phyloP scores from a whole-genome alignment of 2,113 vertebrate genomes.

The Rhabdornis inornatus region DNA sequence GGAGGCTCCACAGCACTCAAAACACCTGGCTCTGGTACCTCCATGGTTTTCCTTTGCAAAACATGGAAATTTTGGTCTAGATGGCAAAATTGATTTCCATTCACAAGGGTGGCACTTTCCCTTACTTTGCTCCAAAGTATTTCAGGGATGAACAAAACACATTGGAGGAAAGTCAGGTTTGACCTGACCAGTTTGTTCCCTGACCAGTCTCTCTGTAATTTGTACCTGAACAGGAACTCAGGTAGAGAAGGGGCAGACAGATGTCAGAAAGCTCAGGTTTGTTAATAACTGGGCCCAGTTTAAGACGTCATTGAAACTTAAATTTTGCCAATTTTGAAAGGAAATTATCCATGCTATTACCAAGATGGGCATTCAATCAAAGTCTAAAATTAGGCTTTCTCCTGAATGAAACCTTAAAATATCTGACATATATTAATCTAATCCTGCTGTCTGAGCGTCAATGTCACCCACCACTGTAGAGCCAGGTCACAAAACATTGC shows the following conservation, averaged over 20 bases:
- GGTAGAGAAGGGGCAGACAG: background rate
- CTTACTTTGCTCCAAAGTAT: background rate
- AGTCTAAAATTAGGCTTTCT: slow-evolving; percentile 38
- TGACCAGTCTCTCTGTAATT: background rate
- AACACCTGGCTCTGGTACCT: background rate
- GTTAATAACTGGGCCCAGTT: background rate
- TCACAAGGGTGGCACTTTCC: background rate
- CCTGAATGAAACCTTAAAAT: slow-evolving; percentile 17
- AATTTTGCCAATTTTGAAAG: background rate
- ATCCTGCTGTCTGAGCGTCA: background rate
- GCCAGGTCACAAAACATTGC: background rate
- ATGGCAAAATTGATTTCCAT: background rate
- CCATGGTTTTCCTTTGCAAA: background rate
- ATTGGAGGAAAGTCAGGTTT: background rate
- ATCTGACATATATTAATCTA: background rate
- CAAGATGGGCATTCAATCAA: background rate
- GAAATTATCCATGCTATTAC: background rate
- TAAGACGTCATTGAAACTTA: background rate
- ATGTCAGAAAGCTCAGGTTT: background rate
- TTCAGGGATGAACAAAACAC: background rate
- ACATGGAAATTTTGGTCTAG: background rate
- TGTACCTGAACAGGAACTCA: accelerated
- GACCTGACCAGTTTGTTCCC: too few relatives aligned
- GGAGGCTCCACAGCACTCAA: background rate
- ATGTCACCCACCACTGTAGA: background rate